Conservation (phyloP, 2,113 vertebrate species). For the Oncorhynchus keta region DNA sequence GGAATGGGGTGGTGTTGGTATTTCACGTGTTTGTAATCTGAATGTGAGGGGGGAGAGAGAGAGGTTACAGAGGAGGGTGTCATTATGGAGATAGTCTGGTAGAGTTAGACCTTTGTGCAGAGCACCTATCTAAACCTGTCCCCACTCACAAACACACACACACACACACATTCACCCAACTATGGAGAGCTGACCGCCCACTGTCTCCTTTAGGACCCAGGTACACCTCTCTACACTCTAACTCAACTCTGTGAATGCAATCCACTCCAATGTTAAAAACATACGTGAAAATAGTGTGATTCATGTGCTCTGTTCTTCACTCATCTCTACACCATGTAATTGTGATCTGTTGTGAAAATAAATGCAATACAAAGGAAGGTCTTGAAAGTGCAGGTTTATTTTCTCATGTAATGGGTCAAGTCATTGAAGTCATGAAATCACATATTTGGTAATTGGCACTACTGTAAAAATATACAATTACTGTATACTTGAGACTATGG, state of each 20-base stretch:
- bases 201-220: slow-evolving; percentile 36
- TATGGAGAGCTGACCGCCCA: neutral
- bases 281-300: slow-evolving; percentile 41
- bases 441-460: neutral
- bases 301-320: slow-evolving; percentile 71
- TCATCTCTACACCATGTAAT: slow-evolving; percentile 81
- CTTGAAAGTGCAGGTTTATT: slow-evolving; percentile 21
- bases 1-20: slow-evolving; percentile 39
- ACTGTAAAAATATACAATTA: slow-evolving; percentile 2
- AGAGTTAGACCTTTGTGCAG: too few relatives aligned
- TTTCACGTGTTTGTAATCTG: slow-evolving; percentile 60
- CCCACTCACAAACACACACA: slow-evolving; percentile 41
- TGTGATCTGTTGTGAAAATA: slow-evolving; percentile 95
- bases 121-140: slow-evolving; percentile 30
- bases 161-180: slow-evolving; percentile 8
- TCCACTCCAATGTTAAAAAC: slow-evolving; percentile 30
- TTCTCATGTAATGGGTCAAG: slow-evolving; percentile 10
- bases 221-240: slow-evolving; percentile 51
- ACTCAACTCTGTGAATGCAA: slow-evolving; percentile 55
- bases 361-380: slow-evolving; percentile 68
- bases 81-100: slow-evolving; percentile 30
- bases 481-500: slow-evolving; percentile 11
- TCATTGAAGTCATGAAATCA: slow-evolving; percentile 2
- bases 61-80: slow-evolving; percentile 18
- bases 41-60: slow-evolving; percentile 7